A percentile compares a stretch with the other conserved stretches of the same genome.
phyloP scores from a whole-genome alignment of 1,140 invertebrate species.

The Anoplolepis gracilipes region DNA sequence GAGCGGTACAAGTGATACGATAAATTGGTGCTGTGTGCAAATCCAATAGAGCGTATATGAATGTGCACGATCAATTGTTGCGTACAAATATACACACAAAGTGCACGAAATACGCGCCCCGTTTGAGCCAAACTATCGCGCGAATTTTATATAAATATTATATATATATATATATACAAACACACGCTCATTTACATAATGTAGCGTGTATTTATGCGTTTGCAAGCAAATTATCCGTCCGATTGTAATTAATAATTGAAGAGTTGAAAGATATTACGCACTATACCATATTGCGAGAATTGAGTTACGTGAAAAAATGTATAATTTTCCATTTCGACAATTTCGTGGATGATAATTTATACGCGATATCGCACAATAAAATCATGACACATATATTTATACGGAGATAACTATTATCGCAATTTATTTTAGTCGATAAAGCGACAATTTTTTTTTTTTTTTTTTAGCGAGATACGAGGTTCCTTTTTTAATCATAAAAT shows the following conservation, averaged over 20 bases:
- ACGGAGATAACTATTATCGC: background rate
- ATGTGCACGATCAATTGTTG: slow-evolving; percentile 71
- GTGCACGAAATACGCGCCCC: slow-evolving; percentile 43
- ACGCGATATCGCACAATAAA: background rate
- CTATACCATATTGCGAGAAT: background rate
- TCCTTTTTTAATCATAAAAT: background rate
- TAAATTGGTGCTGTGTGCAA: slow-evolving; percentile 84
- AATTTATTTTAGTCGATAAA: slow-evolving; percentile 12
- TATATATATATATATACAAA: background rate
- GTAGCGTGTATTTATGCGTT: slow-evolving; percentile 14
- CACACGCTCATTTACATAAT: slow-evolving; percentile 49
- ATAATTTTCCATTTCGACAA: background rate
- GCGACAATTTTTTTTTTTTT: too few species aligned
- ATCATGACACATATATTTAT: background rate
- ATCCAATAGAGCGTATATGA: slow-evolving; percentile 69
- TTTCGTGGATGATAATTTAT: too few species aligned
- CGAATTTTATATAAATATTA: slow-evolving; percentile 2
- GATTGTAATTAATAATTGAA: slow-evolving; percentile 50
- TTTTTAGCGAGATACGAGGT: background rate
- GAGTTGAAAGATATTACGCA: background rate
- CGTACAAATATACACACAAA: slow-evolving; percentile 55
- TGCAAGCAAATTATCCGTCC: slow-evolving; percentile 12
- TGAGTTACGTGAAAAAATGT: background rate
- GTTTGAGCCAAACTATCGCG: slow-evolving; percentile 18
- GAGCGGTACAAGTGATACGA: slow-evolving; percentile 64